Percentiles rank a stretch among this genome's conserved stretches.
phyloP scores from a whole-genome alignment of 2,888 invertebrate genomes.

The Catocala sponsa region DNA sequence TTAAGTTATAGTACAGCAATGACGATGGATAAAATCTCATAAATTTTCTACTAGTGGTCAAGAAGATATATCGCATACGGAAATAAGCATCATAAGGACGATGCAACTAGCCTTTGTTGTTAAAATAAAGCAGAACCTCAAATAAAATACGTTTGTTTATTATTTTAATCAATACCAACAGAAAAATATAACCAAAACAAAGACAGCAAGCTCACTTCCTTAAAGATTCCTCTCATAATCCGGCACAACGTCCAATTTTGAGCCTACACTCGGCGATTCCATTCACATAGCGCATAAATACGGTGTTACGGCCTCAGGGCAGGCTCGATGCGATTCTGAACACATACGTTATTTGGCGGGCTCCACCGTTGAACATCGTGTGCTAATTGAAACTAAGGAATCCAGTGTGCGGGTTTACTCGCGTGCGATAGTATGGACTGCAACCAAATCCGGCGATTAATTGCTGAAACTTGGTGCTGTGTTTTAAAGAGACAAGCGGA shows the following conservation, averaged over 20 bases:
- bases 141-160: too few relatives aligned
- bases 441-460: constrained; percentile 32
- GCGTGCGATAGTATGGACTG: constrained; percentile 13
- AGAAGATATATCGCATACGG: too few relatives aligned
- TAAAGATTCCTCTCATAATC: constrained; percentile 35
- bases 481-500: too few relatives aligned
- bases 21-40: too few relatives aligned
- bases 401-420: constrained; percentile 40
- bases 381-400: constrained; percentile 56
- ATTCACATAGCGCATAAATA: constrained; percentile 53
- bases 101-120: too few relatives aligned
- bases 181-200: neutral
- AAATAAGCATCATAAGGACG: too few relatives aligned
- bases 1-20: too few relatives aligned
- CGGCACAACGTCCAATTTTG: constrained; percentile 22
- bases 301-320: constrained; percentile 38
- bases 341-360: constrained; percentile 52
- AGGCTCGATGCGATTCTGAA: constrained; percentile 42
- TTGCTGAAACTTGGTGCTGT: constrained; percentile 10
- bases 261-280: constrained; percentile 38
- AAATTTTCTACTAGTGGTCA: too few relatives aligned
- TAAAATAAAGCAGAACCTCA: too few relatives aligned
- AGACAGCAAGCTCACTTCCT: constrained; percentile 4
- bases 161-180: too few relatives aligned
- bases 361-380: constrained; percentile 38